Conservation (phyloP, 37 sponge, comb jelly and placozoan genomes). For the Diacarnus erythraeanus region DNA sequence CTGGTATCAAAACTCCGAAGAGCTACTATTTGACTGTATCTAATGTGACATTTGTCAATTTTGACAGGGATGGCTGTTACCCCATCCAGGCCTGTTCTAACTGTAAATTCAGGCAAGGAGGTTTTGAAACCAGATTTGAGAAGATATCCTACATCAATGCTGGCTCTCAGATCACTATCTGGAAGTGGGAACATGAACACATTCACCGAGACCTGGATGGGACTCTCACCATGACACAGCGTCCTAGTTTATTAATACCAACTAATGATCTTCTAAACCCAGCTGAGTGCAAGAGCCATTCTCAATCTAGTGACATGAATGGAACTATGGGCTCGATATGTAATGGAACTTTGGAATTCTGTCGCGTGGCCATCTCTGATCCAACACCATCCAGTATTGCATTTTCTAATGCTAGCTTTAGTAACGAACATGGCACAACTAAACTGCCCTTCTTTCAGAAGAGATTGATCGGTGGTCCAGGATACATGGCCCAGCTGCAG, state of each 20-base stretch:
- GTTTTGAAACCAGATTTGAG: conserved; percentile 80
- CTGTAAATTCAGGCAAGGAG: conserved; percentile 83
- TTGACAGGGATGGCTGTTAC: conserved; percentile 36
- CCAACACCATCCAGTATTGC: conserved; percentile 45
- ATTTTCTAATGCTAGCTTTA: conserved; percentile 37
- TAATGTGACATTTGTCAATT: conserved; percentile 89
- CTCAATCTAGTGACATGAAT: neutral
- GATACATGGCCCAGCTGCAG: conserved; percentile 82
- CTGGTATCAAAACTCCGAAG: conserved; percentile 83
- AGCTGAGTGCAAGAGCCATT: conserved; percentile 18
- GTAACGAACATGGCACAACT: conserved; percentile 44
- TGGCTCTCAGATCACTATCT: conserved; percentile 50
- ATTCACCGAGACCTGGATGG: conserved; percentile 68
- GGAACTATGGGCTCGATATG: conserved; percentile 48
- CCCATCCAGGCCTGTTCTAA: conserved; percentile 89
- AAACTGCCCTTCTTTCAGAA: conserved; percentile 48
- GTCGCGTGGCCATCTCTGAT: conserved; percentile 50
- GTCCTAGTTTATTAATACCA: conserved; percentile 41
- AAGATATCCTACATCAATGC: conserved; percentile 57
- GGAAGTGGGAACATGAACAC: conserved; percentile 84
- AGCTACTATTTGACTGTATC: conserved; percentile 66
- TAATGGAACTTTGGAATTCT: conserved; percentile 30
- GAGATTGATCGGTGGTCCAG: conserved; percentile 57
- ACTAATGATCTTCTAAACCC: conserved; percentile 28
- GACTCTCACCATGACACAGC: conserved; percentile 37